Evolutionary conservation across 1,140 invertebrate species (phyloP).

Genomic region (Antheraea mylitta): DNA sequence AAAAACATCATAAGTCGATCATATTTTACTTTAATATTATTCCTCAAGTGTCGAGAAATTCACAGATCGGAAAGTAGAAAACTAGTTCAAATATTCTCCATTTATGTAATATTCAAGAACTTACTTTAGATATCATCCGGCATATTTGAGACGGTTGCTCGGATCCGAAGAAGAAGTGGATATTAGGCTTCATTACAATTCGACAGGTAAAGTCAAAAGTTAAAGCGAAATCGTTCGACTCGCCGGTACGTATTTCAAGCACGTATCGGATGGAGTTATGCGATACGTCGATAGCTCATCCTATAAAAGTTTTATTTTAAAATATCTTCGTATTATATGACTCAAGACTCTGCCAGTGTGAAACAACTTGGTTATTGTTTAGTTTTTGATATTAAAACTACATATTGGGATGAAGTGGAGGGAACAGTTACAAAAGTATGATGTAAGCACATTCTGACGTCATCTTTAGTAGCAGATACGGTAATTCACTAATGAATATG

Average conservation of each 20-base stretch:
- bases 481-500: too few relatives aligned
- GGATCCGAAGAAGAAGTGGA: conserved; percentile 22
- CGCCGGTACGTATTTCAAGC: conserved; percentile 31
- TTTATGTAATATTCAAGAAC: conserved; percentile 14
- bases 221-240: conserved; percentile 35
- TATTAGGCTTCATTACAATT: conserved; percentile 39
- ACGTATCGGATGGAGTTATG: conserved; percentile 36
- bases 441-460: too few relatives aligned
- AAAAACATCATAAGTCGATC: too few relatives aligned
- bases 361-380: not conserved
- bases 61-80: not conserved
- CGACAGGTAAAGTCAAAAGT: conserved; percentile 41
- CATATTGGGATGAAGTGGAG: too few relatives aligned
- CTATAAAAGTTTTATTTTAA: not conserved
- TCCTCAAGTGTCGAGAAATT: not conserved
- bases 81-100: conserved; percentile 6
- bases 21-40: not conserved
- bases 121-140: conserved; percentile 17
- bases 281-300: conserved; percentile 8
- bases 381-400: not conserved
- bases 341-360: too few relatives aligned
- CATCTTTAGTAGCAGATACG: too few relatives aligned
- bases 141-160: conserved; percentile 20
- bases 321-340: not conserved
- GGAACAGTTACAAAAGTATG: too few relatives aligned